These are phyloP conservation scores for Acrossocheilus fasciatus DNA, from an alignment of 2,797 vertebrate genomes.

Conservation along the genomic window DNA sequence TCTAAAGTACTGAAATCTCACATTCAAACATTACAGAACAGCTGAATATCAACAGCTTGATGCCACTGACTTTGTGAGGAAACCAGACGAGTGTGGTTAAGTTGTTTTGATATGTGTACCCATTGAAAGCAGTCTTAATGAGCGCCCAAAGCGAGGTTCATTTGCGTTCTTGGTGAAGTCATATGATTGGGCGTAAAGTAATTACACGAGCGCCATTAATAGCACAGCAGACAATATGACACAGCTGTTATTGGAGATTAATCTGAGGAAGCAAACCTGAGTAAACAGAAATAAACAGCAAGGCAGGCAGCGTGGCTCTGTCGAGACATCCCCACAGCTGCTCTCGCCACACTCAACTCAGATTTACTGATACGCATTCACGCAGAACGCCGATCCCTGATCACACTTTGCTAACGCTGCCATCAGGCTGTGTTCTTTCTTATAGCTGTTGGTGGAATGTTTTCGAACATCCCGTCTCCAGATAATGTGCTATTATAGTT, in stretches of 20 bases:
- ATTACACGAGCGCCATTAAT: slow-evolving; percentile 58
- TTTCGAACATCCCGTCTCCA: not conserved
- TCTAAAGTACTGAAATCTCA: not conserved
- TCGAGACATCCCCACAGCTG: slow-evolving; percentile 39
- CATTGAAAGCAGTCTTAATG: slow-evolving; percentile 49
- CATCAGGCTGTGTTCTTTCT: not conserved
- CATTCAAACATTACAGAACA: slow-evolving; percentile 20
- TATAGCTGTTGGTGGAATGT: not conserved
- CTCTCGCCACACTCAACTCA: slow-evolving; percentile 32
- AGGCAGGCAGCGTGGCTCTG: slow-evolving; percentile 8
- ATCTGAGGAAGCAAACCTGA: slow-evolving; percentile 53
- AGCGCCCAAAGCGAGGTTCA: slow-evolving; percentile 48
- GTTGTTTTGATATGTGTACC: slow-evolving; percentile 49
- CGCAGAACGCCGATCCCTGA: not conserved
- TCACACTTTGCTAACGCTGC: not conserved
- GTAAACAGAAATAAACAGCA: slow-evolving; percentile 58
- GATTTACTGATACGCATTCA: slow-evolving; percentile 25
- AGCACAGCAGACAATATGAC: slow-evolving; percentile 40
- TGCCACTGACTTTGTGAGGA: slow-evolving; percentile 10
- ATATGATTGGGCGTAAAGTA: slow-evolving; percentile 45
- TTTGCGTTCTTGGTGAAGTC: slow-evolving; percentile 38
- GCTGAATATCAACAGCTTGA: slow-evolving; percentile 36
- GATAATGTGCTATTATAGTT: slow-evolving; percentile 23
- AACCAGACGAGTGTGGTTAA: slow-evolving; percentile 42
- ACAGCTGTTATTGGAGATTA: slow-evolving; percentile 60